phyloP scores from a whole-genome alignment of 2,888 invertebrate species.

The Ornithoptera priamus region DNA sequence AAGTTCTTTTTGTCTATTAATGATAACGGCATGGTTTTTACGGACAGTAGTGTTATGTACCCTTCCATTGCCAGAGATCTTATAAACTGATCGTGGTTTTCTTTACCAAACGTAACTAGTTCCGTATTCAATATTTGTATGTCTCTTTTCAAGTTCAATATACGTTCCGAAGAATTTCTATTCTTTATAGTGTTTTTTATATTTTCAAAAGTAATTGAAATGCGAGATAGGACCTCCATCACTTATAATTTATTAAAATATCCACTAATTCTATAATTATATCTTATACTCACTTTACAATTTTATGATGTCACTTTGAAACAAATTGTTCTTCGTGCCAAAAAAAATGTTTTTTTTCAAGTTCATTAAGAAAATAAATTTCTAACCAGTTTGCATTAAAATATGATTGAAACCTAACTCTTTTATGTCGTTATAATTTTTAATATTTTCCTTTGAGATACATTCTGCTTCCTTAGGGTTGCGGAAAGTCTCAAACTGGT shows the following conservation, averaged over 20 bases:
- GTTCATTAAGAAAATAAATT: neutral
- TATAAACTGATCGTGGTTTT: constrained; percentile 58
- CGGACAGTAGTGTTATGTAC: constrained; percentile 62
- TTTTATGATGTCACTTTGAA: constrained; percentile 15
- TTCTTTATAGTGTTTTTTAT: constrained; percentile 56
- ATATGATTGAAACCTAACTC: neutral
- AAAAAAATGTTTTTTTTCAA: constrained; percentile 1
- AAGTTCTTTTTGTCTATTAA: constrained; percentile 60
- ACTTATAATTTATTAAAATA: neutral
- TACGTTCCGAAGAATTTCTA: constrained; percentile 54
- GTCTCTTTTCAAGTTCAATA: constrained; percentile 57
- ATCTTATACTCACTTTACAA: constrained; percentile 9
- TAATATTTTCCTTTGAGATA: no score
- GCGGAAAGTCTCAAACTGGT: no score
- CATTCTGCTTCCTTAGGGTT: no score
- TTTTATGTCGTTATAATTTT: no score
- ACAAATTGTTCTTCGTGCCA: constrained; percentile 14
- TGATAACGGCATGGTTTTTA: constrained; percentile 61
- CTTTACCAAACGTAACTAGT: constrained; percentile 58
- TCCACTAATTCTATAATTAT: constrained; percentile 6
- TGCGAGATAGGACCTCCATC: constrained; percentile 61
- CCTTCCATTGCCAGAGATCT: constrained; percentile 70
- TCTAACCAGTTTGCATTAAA: neutral
- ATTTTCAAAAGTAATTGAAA: constrained; percentile 59
- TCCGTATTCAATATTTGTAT: constrained; percentile 59